Evolutionary conservation across 2,113 vertebrate species (phyloP).

Genomic region (Tenrec ecaudatus): DNA sequence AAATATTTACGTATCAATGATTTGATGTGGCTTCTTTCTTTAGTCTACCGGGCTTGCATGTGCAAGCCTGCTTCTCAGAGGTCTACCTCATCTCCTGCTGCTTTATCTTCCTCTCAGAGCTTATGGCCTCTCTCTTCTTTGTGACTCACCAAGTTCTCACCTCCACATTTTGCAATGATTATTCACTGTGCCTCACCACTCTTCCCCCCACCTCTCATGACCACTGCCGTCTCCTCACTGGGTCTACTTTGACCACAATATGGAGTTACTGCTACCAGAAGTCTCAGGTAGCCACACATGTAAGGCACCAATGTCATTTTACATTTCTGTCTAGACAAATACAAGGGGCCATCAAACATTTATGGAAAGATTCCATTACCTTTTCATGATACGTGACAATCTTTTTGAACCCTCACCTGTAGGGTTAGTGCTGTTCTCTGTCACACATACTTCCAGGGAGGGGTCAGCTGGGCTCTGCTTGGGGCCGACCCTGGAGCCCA

Average conservation of each 20-base stretch:
- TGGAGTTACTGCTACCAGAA: not conserved
- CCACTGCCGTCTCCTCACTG: not conserved
- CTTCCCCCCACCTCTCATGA: not conserved
- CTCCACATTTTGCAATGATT: not conserved
- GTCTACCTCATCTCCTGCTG: not conserved
- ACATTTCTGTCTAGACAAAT: not conserved
- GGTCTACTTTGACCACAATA: not conserved
- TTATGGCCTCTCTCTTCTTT: not conserved
- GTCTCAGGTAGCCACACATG: not conserved
- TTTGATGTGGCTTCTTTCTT: not conserved
- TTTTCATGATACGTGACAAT: too few species aligned
- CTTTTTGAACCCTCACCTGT: too few species aligned
- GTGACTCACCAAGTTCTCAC: not conserved
- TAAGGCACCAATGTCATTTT: not conserved
- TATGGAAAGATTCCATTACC: too few species aligned
- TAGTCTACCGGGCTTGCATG: not conserved
- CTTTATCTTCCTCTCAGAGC: not conserved
- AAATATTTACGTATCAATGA: not conserved
- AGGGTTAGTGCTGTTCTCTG: too few species aligned
- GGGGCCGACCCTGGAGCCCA: too few species aligned
- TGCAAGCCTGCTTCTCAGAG: not conserved
- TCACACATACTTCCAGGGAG: not conserved
- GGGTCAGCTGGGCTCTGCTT: not conserved
- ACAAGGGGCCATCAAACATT: too few species aligned
- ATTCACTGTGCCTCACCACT: not conserved